Base-by-base conservation (phyloP, 1,140 invertebrate species). In the Nomia melanderi region DNA sequence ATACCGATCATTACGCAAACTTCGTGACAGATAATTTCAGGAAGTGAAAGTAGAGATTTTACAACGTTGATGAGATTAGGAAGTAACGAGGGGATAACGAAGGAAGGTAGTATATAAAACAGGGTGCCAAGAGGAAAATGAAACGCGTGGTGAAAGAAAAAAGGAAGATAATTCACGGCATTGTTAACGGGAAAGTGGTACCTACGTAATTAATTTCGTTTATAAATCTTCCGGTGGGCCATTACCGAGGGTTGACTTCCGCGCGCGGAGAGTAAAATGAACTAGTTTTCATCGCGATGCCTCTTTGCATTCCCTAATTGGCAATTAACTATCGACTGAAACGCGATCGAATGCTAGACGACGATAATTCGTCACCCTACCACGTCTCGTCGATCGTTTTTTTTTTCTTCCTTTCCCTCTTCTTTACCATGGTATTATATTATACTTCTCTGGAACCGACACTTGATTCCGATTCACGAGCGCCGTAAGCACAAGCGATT, bases 301-400 rank as follows among this genome's bases (percentile, higher is more conserved):
- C 79, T 81, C 79, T 80, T 83, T 74, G 78, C 76, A 57, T 78
- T 66, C 81, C 69, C 72, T 87, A 88, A 88, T 88, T 88, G 86
- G 76, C 87, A 88, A 88, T 88, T 87, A 87, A 82, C 74, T 83
- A 79, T 78, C 71, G 73, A 82, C 72, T 70, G 80, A 77, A 83
- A 82, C 73, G 47, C 74, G 72, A 82, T 57, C 75, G 71, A 85
- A 79, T 74, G 62, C 47, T 39, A 60, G 54, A 54, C 66, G 67
- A 69, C 78, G 82, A 71, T 77, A 86, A 85, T 86, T 81, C 81
- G 78, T 83, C 74, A 64, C 3, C 53, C 65, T 47, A 57, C 25
- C 59, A 31, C 62, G 31, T 17, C 50, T 82, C 67, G 63, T 2
- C 29, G 36, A 31, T 73, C 67, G 12, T 65, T 74, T 82, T 74